These are phyloP conservation scores for Lindbergichthys nudifrons DNA, from an alignment of 2,797 vertebrate genomes.

Conservation along the genomic window DNA sequence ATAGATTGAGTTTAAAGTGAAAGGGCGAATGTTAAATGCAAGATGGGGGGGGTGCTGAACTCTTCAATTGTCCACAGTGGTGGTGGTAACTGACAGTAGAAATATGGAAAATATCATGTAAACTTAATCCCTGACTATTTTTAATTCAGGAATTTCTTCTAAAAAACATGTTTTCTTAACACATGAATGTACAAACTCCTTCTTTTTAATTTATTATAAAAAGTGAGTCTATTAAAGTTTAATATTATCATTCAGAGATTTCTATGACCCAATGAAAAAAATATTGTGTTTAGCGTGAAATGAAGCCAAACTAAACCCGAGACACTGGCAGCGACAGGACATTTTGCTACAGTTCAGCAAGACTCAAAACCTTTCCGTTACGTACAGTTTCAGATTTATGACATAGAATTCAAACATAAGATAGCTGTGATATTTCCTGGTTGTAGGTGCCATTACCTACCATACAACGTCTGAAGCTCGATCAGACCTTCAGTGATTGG, in stretches of 20 bases:
- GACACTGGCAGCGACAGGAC: background rate
- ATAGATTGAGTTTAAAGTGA: background rate
- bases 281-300: background rate
- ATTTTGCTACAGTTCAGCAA: slow-evolving; percentile 16
- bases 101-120: no score
- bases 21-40: no score
- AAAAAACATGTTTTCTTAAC: no score
- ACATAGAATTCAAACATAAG: slow-evolving; percentile 29
- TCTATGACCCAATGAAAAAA: background rate
- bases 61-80: no score
- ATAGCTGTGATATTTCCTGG: slow-evolving; percentile 45
- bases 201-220: background rate
- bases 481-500: slow-evolving; percentile 70
- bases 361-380: background rate
- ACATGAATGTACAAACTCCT: no score
- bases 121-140: no score
- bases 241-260: slow-evolving; percentile 4
- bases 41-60: no score
- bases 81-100: no score
- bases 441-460: slow-evolving; percentile 57
- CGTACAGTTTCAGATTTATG: slow-evolving; percentile 21
- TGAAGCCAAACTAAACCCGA: background rate
- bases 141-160: no score
- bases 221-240: background rate
- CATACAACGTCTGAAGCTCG: slow-evolving; percentile 60